Evolutionary conservation across 2,888 invertebrate genomes (phyloP).

Genomic region (Stenoptilia bipunctidactyla): DNA sequence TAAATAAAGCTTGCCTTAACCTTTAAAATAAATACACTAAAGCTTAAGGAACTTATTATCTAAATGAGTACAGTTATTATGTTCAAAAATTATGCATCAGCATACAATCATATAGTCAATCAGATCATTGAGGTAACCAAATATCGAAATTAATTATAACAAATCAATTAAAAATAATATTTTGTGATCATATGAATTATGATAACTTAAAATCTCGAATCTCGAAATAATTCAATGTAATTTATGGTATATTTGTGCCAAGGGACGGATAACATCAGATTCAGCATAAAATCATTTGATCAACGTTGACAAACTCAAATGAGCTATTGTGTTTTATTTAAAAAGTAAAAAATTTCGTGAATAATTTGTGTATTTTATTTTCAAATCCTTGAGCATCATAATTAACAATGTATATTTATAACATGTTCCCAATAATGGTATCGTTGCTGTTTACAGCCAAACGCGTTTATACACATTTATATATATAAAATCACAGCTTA

Average conservation of each 20-base stretch:
- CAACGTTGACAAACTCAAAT: too few species aligned
- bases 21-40: slow-evolving; percentile 53
- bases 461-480: slow-evolving; percentile 34
- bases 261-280: slow-evolving; percentile 11
- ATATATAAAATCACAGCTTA: slow-evolving; percentile 45
- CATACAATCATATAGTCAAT: slow-evolving; percentile 14
- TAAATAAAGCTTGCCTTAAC: slow-evolving; percentile 27
- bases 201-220: too few species aligned
- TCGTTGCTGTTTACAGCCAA: slow-evolving; percentile 62
- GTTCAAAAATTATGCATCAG: slow-evolving; percentile 52
- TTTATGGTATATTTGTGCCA: slow-evolving; percentile 30
- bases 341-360: too few species aligned
- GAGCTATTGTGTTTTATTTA: too few species aligned
- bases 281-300: too few species aligned
- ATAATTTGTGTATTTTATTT: too few species aligned
- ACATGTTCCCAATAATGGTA: slow-evolving; percentile 17
- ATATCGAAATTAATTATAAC: slow-evolving; percentile 19
- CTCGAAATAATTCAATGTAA: too few species aligned
- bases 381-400: too few species aligned
- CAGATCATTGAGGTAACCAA: slow-evolving; percentile 43
- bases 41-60: slow-evolving; percentile 43
- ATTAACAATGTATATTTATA: neutral
- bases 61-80: slow-evolving; percentile 66
- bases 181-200: too few species aligned
- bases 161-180: too few species aligned